A percentile compares a stretch with the other conserved stretches of the same genome.
Evolutionary conservation across 37 sponge, comb jelly and placozoan species (phyloP).

Genomic region (Cladorhizidae sp.): DNA sequence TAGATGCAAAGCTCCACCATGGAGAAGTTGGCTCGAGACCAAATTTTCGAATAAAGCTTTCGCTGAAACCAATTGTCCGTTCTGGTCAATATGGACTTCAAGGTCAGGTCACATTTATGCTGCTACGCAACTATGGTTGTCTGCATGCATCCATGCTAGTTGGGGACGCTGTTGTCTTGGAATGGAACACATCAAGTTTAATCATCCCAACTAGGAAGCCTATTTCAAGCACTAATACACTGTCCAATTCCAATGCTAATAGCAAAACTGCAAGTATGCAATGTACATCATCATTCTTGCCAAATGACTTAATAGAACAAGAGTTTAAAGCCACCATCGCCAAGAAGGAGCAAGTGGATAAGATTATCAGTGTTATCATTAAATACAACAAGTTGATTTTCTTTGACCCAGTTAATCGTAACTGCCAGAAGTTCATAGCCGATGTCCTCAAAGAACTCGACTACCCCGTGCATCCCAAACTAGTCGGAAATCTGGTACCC

Average conservation of each 20-base stretch:
- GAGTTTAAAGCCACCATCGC: background rate
- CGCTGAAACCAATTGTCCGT: background rate
- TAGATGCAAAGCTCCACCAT: background rate
- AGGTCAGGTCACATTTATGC: background rate
- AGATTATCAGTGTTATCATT: constrained; percentile 2
- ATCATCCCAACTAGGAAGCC: constrained; percentile 6
- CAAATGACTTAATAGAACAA: background rate
- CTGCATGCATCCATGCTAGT: constrained; percentile 3
- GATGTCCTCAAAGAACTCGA: background rate
- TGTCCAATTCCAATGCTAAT: background rate
- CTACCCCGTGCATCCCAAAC: background rate
- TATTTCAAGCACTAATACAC: background rate
- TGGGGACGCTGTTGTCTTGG: constrained; percentile 4
- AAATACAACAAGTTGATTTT: background rate
- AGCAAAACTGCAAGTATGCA: background rate
- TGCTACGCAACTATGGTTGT: background rate
- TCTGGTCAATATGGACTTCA: background rate
- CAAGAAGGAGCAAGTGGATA: background rate
- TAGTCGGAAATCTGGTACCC: background rate
- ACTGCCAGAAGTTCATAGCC: background rate
- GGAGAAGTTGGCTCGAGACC: background rate
- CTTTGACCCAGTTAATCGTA: constrained; percentile 8
- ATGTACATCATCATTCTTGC: background rate
- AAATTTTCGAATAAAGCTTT: background rate
- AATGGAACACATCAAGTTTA: background rate